Evolutionary conservation across 1,140 invertebrate genomes (phyloP).

Genomic region (Leptinotarsa undecemlineata): DNA sequence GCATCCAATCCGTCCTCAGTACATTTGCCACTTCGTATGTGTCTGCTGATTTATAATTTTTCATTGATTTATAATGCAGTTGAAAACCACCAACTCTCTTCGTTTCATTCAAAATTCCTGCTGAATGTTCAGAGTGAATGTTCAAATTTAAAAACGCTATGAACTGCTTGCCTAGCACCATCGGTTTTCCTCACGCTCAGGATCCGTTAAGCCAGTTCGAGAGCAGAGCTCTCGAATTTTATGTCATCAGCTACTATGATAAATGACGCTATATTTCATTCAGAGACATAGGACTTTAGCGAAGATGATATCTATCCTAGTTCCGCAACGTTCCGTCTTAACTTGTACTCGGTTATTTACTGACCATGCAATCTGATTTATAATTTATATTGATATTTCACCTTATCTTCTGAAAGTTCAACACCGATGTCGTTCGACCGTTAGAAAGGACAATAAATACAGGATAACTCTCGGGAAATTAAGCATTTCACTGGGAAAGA

Average conservation of each 20-base stretch:
- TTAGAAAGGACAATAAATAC: constrained; percentile 2
- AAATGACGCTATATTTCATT: constrained; percentile 42
- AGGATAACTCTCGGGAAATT: neutral
- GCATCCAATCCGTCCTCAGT: too few relatives aligned
- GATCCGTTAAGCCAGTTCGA: neutral
- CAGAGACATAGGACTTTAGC: constrained; percentile 44
- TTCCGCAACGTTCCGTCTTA: constrained; percentile 30
- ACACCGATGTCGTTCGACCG: constrained; percentile 14
- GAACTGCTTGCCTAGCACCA: neutral
- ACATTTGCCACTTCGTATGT: too few relatives aligned
- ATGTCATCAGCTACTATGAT: constrained; percentile 42
- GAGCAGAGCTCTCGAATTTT: constrained; percentile 36
- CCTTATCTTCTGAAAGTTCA: constrained; percentile 27
- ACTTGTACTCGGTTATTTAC: constrained; percentile 42
- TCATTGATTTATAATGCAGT: too few relatives aligned
- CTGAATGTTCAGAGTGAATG: neutral
- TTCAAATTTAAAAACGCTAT: neutral
- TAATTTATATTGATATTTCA: constrained; percentile 42
- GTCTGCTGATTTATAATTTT: too few relatives aligned
- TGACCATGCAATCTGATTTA: constrained; percentile 43
- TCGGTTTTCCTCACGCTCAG: neutral
- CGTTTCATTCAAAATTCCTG: too few relatives aligned
- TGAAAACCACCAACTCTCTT: too few relatives aligned
- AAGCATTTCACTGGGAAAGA: too few relatives aligned
- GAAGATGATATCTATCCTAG: constrained; percentile 42